Conservation (phyloP, 2,113 vertebrate species). For the Tinamus guttatus region DNA sequence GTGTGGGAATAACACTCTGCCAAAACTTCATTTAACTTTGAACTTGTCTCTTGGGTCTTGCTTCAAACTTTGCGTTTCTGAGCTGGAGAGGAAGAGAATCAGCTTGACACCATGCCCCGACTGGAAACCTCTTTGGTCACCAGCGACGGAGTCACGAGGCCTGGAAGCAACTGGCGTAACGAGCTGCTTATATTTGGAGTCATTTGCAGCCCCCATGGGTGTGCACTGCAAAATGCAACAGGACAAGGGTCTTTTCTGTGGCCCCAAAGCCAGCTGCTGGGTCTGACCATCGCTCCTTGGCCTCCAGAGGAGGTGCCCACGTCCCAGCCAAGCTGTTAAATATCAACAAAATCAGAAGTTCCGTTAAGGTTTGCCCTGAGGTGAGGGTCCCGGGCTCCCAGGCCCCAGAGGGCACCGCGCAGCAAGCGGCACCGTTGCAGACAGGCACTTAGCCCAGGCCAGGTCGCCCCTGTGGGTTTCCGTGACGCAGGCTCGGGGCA, state of each 20-base stretch:
- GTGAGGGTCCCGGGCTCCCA: neutral
- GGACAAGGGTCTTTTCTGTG: neutral
- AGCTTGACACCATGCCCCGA: rapidly evolving
- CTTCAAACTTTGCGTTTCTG: neutral
- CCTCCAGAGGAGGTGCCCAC: neutral
- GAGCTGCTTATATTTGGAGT: neutral
- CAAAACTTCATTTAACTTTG: neutral
- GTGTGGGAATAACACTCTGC: neutral
- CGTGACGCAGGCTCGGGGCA: too few relatives aligned
- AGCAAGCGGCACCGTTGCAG: too few relatives aligned
- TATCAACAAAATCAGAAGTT: neutral
- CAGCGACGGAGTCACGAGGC: neutral
- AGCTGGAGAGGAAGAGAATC: neutral
- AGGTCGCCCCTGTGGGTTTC: too few relatives aligned
- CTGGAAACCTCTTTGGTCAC: neutral
- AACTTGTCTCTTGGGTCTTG: neutral
- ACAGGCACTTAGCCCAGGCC: too few relatives aligned
- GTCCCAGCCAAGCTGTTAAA: too few relatives aligned
- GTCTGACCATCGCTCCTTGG: rapidly evolving
- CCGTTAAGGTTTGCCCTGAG: neutral
- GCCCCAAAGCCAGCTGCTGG: neutral
- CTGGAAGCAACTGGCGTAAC: neutral
- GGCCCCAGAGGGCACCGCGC: too few relatives aligned
- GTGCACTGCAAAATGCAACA: rapidly evolving
- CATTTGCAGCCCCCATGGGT: neutral